Percentiles rank a stretch among this genome's conserved stretches.
phyloP scores from a whole-genome alignment of 2,888 invertebrate species.

The Chymomyza caudatula region DNA sequence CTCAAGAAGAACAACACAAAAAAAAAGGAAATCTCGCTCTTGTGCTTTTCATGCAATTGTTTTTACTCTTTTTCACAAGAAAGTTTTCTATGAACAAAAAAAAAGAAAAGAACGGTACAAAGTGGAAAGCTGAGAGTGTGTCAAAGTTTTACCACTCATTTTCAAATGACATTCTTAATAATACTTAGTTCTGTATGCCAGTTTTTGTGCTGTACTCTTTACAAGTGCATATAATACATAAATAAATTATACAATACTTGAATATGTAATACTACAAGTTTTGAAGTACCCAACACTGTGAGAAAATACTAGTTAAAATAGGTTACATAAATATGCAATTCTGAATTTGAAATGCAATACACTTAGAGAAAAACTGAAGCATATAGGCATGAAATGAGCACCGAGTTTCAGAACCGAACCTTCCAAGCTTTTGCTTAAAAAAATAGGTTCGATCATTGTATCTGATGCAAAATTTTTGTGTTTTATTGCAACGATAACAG shows the following conservation, averaged over 20 bases:
- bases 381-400: no score
- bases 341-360: no score
- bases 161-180: background rate
- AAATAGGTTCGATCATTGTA: no score
- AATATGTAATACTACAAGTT: background rate
- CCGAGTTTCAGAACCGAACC: no score
- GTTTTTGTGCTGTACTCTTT: background rate
- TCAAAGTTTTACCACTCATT: background rate
- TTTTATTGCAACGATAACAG: no score
- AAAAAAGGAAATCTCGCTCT: slow-evolving; percentile 17
- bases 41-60: slow-evolving; percentile 25
- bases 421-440: no score
- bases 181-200: background rate
- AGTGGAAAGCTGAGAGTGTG: background rate
- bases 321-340: no score
- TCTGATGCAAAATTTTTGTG: no score
- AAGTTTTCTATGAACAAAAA: background rate
- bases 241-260: background rate
- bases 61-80: slow-evolving; percentile 11
- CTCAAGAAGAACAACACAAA: background rate
- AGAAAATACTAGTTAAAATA: no score
- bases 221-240: background rate
- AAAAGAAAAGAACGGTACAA: background rate
- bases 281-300: background rate
- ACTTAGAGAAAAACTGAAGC: no score